phyloP scores from a whole-genome alignment of 2,888 invertebrate genomes.

The Pinctada fucata region DNA sequence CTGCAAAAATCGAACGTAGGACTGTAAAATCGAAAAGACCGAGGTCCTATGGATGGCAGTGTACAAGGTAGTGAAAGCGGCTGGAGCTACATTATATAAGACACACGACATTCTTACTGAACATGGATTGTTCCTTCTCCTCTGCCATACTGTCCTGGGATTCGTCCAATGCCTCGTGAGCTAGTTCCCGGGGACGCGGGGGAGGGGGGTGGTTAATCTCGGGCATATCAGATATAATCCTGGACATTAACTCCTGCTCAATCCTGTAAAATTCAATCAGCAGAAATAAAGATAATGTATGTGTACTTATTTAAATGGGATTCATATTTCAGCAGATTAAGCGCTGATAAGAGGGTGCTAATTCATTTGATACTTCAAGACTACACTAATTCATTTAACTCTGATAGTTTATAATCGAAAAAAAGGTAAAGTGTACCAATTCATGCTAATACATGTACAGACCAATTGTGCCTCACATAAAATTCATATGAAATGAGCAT shows the following conservation, averaged over 20 bases:
- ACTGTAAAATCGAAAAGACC: background rate
- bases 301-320: background rate
- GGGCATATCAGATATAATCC: constrained; percentile 66
- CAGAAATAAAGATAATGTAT: background rate
- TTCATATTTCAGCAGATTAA: background rate
- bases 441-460: too few species aligned
- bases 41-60: too few species aligned
- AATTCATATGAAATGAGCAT: too few species aligned
- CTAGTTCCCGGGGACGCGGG: constrained; percentile 41
- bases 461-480: too few species aligned
- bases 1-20: background rate
- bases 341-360: background rate
- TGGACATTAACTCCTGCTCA: constrained; percentile 75
- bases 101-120: constrained; percentile 40
- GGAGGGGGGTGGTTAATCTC: constrained; percentile 45
- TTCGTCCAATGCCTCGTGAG: constrained; percentile 53
- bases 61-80: too few species aligned
- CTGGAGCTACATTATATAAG: too few species aligned
- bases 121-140: constrained; percentile 56
- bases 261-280: constrained; percentile 55
- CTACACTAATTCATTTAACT: too few species aligned
- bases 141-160: constrained; percentile 59
- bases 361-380: background rate
- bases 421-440: too few species aligned
- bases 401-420: too few species aligned